phyloP scores from a whole-genome alignment of 2,113 vertebrate genomes.

The Grallaria varia region DNA sequence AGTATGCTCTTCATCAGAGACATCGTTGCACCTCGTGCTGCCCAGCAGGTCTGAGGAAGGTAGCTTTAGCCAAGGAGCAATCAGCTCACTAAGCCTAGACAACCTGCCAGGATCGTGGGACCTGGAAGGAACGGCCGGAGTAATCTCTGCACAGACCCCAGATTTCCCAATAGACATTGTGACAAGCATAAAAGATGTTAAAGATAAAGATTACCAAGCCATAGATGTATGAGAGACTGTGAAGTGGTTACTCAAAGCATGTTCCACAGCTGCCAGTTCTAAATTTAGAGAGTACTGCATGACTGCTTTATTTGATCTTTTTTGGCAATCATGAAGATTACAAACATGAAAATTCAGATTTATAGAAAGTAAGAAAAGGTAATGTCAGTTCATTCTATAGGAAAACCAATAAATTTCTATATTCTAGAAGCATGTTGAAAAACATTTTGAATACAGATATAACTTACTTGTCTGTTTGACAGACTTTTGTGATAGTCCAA shows the following conservation, averaged over 20 bases:
- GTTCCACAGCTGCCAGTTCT: conserved; percentile 12
- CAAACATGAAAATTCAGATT: neutral
- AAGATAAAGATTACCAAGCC: conserved; percentile 75
- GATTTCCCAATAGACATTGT: conserved; percentile 68
- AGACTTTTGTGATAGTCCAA: conserved; percentile 67
- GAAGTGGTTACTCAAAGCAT: neutral
- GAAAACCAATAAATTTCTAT: conserved; percentile 54
- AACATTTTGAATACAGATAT: conserved; percentile 62
- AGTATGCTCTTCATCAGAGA: conserved; percentile 75
- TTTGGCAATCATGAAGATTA: neutral
- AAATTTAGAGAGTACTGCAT: conserved; percentile 38
- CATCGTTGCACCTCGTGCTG: conserved; percentile 74
- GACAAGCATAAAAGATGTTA: conserved; percentile 69
- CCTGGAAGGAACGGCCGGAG: conserved; percentile 36
- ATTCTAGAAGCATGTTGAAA: conserved; percentile 68
- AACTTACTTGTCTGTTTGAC: conserved; percentile 68
- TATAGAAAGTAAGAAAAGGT: neutral
- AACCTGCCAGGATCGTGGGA: conserved; percentile 78
- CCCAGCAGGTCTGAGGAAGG: conserved; percentile 78
- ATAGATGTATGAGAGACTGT: conserved; percentile 58
- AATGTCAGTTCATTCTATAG: conserved; percentile 1
- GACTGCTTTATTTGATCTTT: conserved; percentile 46
- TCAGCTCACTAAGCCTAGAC: conserved; percentile 79
- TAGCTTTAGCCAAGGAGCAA: conserved; percentile 70
- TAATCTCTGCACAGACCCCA: conserved; percentile 48